Base-by-base conservation (phyloP, 2,113 vertebrate species). In the Castor canadensis region DNA sequence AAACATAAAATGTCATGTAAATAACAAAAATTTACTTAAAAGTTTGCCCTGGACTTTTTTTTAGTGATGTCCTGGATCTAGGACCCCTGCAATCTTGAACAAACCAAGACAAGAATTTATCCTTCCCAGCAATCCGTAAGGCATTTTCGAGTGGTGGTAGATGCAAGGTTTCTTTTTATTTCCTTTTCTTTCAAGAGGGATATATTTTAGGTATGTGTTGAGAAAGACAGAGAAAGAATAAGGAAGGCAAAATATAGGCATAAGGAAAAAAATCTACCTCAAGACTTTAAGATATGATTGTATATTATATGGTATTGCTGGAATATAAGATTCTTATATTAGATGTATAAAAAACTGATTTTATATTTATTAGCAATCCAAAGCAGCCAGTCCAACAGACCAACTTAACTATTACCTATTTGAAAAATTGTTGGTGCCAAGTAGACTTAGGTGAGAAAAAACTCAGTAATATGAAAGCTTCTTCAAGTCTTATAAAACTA, bases 301-400 rank as follows among this genome's bases (percentile, higher is more conserved):
- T 38, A 77, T 32, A 17, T 32, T 45, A 82, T 82, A 62, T 67
- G 67, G 64, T 73, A 86, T 47, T 67, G 35, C 12, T 77, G 17
- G 32, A 62, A 4, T 32, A 40, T 12, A 38, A 45, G 30, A 38
- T 22, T 11, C 1, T 81, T 76, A 60, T 2, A 40, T 2, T 40
- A 60, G 71, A 95, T 58, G 85, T 80, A 83, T 52, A 19, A 87
- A 87, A 47, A 75, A 76, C 22, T 64, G 9, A 58, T 58, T 87
- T 89, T 40, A 73, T 56, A 40, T 69, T 93, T 94, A 56, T 77
- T 92, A 97, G 79, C 11, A 76, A 6, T 52, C 22, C 45, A 75
- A 89, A 89, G 49, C 45, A 84, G 49, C 28, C 47, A 77, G 35
- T 80, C 22, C 26, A 94, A 9, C 64, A 85, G 81, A 38, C 6